Evolutionary conservation across 2,113 vertebrate genomes (phyloP), one percentile per base, ranked within the genome.

Genomic region (Eptatretus burgeri): DNA sequence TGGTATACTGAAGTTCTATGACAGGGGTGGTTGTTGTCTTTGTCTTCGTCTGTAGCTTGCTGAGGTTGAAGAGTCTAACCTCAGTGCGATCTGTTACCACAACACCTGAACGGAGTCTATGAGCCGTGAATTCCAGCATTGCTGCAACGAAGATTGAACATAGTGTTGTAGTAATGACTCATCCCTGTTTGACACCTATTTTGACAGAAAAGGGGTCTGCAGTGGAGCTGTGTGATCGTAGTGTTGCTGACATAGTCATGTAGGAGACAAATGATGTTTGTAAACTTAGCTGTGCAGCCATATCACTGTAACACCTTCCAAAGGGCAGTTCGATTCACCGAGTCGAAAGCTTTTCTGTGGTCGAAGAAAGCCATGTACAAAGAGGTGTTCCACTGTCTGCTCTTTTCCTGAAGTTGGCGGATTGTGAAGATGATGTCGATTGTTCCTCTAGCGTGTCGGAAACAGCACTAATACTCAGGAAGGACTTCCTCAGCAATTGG

Each of bases 1-100:
- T 52, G n/a, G 20, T 51, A 11, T 64, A 64, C 51, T 56, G 51
- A 9, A 66, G 27, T 63, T 66, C 51, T 16, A 64, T 50, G 7
- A 12, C 49, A 13, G 19, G 27, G 19, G 63, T 64, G 11, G 14
- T 4, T 27, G 5, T 60, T 60, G 5, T 60, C 18, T 60, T 60
- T 16, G 53, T 18, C 14, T 60, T 60, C 2, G 53, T 5, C 53
- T 60, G 3, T 7, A 60, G 27, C 27, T 7, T 41, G 27, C 27
- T 41, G 53, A 18, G 13, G 11, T 13, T 19, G 51, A 49, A 64
- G 2, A 64, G 41, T 64, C 27, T 27, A 1, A n/a, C 49, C 13
- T 64, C n/a, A 27, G 51, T 64, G n/a, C 63, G n/a, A 20, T 64
- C 19, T 2, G 51, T 5, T 10, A 50, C 13, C 19, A 20, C 18